Conservation (phyloP, 2,797 vertebrate species). For the Darevskia nairensis region DNA sequence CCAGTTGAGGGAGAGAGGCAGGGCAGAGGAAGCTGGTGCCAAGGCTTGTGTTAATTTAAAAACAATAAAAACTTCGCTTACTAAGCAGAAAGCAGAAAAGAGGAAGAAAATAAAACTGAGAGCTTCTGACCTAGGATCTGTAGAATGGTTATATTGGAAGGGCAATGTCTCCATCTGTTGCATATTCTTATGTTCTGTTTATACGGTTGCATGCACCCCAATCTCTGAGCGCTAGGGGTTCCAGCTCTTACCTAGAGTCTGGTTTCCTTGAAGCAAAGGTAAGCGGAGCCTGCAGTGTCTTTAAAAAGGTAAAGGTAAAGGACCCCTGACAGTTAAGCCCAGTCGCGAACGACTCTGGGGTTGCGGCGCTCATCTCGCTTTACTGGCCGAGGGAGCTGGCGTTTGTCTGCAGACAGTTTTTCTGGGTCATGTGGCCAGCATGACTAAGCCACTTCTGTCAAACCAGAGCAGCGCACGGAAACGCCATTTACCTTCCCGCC, state of each 20-base stretch:
- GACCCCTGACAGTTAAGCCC: too few species aligned
- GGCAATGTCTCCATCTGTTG: neutral
- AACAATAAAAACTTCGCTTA: constrained; percentile 35
- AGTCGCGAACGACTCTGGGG: too few species aligned
- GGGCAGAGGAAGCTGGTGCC: neutral
- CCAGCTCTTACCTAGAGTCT: too few species aligned
- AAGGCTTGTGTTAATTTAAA: constrained; percentile 27
- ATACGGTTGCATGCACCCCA: neutral
- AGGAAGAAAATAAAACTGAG: constrained; percentile 3
- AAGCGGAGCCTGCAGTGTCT: too few species aligned
- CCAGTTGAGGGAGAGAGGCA: constrained; percentile 11
- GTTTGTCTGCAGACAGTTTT: too few species aligned
- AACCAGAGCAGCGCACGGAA: too few species aligned
- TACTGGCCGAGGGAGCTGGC: too few species aligned
- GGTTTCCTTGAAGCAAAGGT: too few species aligned
- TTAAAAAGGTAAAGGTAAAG: too few species aligned
- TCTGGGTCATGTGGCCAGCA: too few species aligned
- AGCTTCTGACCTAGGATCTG: neutral
- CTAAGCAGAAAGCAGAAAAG: constrained; percentile 24
- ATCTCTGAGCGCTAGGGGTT: neutral
- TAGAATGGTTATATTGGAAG: neutral
- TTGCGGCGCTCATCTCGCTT: too few species aligned
- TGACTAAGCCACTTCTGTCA: neutral
- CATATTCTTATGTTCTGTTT: neutral
- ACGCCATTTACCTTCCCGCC: too few species aligned